phyloP scores from a whole-genome alignment of 2,888 invertebrate species.

The Scaeva pyrastri region DNA sequence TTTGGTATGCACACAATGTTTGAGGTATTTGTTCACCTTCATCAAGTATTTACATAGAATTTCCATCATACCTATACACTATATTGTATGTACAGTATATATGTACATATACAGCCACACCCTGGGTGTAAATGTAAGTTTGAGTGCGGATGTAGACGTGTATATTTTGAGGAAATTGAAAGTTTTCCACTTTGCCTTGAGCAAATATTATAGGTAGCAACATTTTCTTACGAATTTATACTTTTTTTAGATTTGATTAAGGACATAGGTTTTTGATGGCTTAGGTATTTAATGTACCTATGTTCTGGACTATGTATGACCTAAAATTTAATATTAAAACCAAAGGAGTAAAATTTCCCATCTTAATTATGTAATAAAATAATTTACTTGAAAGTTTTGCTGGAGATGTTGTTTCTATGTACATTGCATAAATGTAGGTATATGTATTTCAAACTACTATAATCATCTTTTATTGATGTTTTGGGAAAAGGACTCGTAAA shows the following conservation, averaged over 20 bases:
- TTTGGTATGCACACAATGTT: slow-evolving; percentile 37
- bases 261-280: neutral
- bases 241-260: neutral
- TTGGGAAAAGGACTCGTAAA: too few species aligned
- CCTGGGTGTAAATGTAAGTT: neutral
- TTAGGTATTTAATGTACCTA: too few species aligned
- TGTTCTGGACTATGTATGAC: too few species aligned
- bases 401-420: too few species aligned
- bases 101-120: too few species aligned
- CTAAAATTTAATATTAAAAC: too few species aligned
- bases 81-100: too few species aligned
- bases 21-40: slow-evolving; percentile 40
- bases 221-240: neutral
- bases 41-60: slow-evolving; percentile 50
- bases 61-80: neutral
- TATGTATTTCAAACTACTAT: too few species aligned
- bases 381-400: too few species aligned
- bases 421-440: too few species aligned
- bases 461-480: too few species aligned
- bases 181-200: slow-evolving; percentile 1
- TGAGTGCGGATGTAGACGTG: neutral
- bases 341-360: neutral
- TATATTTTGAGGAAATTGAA: neutral
- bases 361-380: too few species aligned
- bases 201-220: slow-evolving; percentile 1